These are phyloP conservation scores for Phenganax subtilis DNA, from an alignment of 92 coral and sea anemone species.

Conservation along the genomic window DNA sequence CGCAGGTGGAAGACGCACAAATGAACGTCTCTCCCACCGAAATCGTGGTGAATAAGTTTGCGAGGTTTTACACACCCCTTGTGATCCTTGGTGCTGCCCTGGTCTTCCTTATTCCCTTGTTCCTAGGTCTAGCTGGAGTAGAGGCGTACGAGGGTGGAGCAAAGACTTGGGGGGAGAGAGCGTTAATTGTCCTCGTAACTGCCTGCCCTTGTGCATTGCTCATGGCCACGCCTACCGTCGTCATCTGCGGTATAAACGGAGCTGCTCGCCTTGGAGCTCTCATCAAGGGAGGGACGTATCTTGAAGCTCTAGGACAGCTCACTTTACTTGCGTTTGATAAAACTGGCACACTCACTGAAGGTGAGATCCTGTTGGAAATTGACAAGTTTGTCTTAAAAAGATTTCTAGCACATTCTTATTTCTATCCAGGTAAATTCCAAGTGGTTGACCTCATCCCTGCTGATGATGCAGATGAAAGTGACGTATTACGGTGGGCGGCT, in stretches of 20 bases:
- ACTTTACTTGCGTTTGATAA: conserved; percentile 85
- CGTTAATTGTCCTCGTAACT: conserved; percentile 79
- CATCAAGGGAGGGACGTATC: conserved; percentile 80
- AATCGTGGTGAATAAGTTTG: conserved; percentile 82
- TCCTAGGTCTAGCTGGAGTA: conserved; percentile 87
- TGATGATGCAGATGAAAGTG: conserved; percentile 57
- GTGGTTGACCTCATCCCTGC: conserved; percentile 32
- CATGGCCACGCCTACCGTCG: conserved; percentile 99
- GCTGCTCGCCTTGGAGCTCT: conserved; percentile 93
- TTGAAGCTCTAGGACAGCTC: conserved; percentile 78
- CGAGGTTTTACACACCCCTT: conserved; percentile 84
- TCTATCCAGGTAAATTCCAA: conserved; percentile 12
- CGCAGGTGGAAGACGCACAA: conserved; percentile 85
- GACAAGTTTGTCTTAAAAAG: no score
- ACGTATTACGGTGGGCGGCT: conserved; percentile 81
- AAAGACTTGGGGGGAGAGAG: conserved; percentile 76
- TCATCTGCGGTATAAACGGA: conserved; percentile 85
- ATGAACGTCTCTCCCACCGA: conserved; percentile 77
- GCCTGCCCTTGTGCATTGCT: conserved; percentile 99
- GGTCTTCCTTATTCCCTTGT: conserved; percentile 74
- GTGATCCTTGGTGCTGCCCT: conserved; percentile 68
- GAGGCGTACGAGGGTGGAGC: conserved; percentile 69
- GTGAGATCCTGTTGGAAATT: no score
- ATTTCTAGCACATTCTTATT: no score
- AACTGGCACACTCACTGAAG: conserved; percentile 96